Evolutionary conservation across 2,888 invertebrate species (phyloP), one percentile per base, ranked within the genome.

Genomic region (Drosophila ochracea): DNA sequence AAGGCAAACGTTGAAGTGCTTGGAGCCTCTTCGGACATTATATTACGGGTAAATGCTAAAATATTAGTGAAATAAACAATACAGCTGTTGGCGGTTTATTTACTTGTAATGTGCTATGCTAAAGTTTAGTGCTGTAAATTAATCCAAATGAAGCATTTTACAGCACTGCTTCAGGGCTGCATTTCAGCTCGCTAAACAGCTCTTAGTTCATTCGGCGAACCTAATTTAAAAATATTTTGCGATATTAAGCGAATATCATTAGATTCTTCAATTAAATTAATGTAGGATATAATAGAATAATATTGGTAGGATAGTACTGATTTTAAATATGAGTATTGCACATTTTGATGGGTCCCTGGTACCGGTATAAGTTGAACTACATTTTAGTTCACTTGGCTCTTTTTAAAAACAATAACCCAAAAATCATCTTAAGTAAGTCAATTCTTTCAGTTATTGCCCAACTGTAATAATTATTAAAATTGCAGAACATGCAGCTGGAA

Each of bases 1-100:
- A 97, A 97, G 19, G 89, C 87, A 77, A 92, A 90, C 0, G 78
- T 69, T 9, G 90, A 85, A 3, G 78, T 81, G 19, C 70, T 77
- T 1, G 76, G 64, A 0, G 75, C 67, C 25, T 87, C 85, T 28
- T 91, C 88, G 0, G 93, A 91, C 92, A 92, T 92, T 62, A 4
- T 81, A 11, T 30, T 47, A 2, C 4, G 19, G 0, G 0, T 9
- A 25, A 33, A 35, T 31, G 13, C 16, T 21, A 4, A 4, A 10
- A 6, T 33, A 43, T 41, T 13, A 19, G 6, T 9, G 19, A 6
- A 25, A 21, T 54, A 54, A 57, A 64, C 43, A 62, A 25, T 13
- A 2, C 30, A 31, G 21, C n/a, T 35, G 0, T 4, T 30, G 53
- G 53, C 69, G 66, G 78, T n/a, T 76, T 78, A 50, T 68, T 62